Evolutionary conservation across 1,140 invertebrate genomes (phyloP).

Genomic region (Drosophila kanapiae): DNA sequence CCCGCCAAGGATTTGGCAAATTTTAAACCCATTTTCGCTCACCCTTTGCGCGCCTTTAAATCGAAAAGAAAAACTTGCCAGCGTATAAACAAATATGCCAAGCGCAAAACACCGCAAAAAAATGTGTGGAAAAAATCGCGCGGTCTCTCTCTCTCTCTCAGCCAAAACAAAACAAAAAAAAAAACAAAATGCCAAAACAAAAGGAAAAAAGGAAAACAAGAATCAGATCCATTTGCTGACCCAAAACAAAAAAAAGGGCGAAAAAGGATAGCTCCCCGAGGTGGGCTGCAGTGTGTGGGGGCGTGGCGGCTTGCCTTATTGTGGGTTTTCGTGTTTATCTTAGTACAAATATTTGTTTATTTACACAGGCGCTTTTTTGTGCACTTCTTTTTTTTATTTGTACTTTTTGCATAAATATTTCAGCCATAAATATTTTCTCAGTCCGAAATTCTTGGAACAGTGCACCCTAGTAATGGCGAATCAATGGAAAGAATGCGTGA

Average conservation of each 20-base stretch:
- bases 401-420: constrained; percentile 33
- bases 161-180: too few species aligned
- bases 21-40: constrained; percentile 33
- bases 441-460: constrained; percentile 12
- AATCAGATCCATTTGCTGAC: constrained; percentile 74
- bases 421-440: constrained; percentile 36
- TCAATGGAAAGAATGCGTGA: not conserved
- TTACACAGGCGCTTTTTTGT: constrained; percentile 45
- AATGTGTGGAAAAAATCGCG: constrained; percentile 34
- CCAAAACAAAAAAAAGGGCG: constrained; percentile 55
- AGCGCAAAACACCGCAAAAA: constrained; percentile 16
- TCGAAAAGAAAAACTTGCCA: constrained; percentile 35
- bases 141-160: not conserved
- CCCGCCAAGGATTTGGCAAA: constrained; percentile 40
- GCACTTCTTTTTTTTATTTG: constrained; percentile 26
- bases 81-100: constrained; percentile 44
- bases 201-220: constrained; percentile 48
- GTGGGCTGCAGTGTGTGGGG: constrained; percentile 4
- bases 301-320: constrained; percentile 24
- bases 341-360: constrained; percentile 81
- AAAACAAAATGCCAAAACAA: constrained; percentile 42
- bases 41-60: constrained; percentile 15
- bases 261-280: constrained; percentile 50
- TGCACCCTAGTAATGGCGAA: not conserved
- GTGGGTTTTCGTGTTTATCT: constrained; percentile 67